phyloP scores from a whole-genome alignment of 2,113 vertebrate species.

The Calidris pygmaea region DNA sequence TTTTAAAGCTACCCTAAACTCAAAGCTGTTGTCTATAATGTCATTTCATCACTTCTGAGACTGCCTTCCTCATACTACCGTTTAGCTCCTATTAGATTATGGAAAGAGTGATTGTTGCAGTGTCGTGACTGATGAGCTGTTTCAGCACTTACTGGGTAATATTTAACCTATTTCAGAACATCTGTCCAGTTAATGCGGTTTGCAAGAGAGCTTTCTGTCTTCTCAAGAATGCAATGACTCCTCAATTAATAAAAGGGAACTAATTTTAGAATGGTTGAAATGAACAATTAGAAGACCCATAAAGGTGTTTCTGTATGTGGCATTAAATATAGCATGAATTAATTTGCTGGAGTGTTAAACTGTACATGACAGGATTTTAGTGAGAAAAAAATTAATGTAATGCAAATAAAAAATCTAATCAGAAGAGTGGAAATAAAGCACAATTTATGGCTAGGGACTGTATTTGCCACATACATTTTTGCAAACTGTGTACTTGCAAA shows the following conservation, averaged over 20 bases:
- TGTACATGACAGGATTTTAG: conserved; percentile 8
- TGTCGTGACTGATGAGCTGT: not conserved
- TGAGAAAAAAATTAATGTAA: not conserved
- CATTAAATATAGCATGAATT: conserved; percentile 6
- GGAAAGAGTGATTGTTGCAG: not conserved
- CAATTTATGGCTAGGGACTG: not conserved
- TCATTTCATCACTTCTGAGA: not conserved
- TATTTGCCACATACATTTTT: not conserved
- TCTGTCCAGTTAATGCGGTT: conserved; percentile 20
- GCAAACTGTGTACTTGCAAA: not conserved
- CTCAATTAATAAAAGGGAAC: conserved; percentile 38
- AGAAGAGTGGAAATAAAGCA: not conserved
- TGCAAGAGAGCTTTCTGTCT: conserved; percentile 8
- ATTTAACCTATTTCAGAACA: conserved; percentile 44
- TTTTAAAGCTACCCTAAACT: not conserved
- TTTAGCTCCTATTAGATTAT: not conserved
- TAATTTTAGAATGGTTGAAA: conserved; percentile 21
- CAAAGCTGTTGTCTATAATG: not conserved
- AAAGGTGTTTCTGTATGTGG: not conserved
- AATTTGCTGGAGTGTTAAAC: conserved; percentile 39
- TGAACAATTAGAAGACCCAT: conserved; percentile 24
- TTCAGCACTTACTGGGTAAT: not conserved
- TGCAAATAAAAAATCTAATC: conserved; percentile 24
- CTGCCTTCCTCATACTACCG: not conserved
- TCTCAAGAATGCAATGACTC: not conserved